These are phyloP conservation scores for Idris sp. DNA, from an alignment of 1,140 invertebrate species.

Conservation along the genomic window DNA sequence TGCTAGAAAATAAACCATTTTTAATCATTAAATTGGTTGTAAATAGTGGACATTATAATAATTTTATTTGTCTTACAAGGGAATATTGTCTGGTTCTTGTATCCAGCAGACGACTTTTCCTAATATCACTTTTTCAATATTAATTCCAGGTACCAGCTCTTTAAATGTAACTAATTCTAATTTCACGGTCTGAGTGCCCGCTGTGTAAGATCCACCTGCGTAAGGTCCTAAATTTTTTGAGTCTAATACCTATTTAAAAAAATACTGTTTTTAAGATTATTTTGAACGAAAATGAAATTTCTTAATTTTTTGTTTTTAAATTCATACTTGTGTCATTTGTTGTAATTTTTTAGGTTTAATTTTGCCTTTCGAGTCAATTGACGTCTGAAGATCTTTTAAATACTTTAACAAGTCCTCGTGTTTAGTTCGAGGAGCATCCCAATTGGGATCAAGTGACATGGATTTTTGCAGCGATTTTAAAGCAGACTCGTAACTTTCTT, in stretches of 20 bases:
- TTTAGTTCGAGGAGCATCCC: constrained; percentile 83
- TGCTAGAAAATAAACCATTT: constrained; percentile 83
- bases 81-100: constrained; percentile 85
- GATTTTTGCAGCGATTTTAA: constrained; percentile 84
- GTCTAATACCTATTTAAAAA: constrained; percentile 76
- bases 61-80: constrained; percentile 81
- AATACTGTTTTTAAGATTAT: too few relatives aligned
- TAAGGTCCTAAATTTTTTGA: constrained; percentile 82
- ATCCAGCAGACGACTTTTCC: constrained; percentile 91
- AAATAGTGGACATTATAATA: too few relatives aligned
- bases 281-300: too few relatives aligned
- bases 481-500: constrained; percentile 86
- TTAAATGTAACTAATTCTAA: constrained; percentile 77
- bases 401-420: constrained; percentile 83
- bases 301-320: too few relatives aligned
- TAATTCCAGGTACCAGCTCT: constrained; percentile 80
- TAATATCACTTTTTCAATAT: constrained; percentile 84
- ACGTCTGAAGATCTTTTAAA: constrained; percentile 82
- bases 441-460: constrained; percentile 84
- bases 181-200: constrained; percentile 78
- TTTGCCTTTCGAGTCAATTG: constrained; percentile 85
- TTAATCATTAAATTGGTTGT: too few relatives aligned
- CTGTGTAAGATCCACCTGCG: constrained; percentile 80
- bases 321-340: constrained; percentile 82
- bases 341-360: constrained; percentile 85